These are phyloP conservation scores for Eupithecia abbreviata DNA, from an alignment of 2,888 invertebrate genomes.

Conservation along the genomic window DNA sequence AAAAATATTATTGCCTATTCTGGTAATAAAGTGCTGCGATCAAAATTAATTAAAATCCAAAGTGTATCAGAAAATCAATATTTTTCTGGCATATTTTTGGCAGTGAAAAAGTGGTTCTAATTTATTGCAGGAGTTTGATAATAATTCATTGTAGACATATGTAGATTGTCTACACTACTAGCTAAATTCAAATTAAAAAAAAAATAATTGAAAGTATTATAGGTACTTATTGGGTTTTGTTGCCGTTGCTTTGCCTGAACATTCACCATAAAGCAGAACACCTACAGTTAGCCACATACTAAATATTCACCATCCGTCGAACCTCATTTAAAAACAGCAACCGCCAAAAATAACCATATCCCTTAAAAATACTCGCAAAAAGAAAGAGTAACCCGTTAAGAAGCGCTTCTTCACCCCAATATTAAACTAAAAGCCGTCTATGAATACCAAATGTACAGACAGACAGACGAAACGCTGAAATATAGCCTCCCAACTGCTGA, in stretches of 20 bases:
- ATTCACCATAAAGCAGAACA: not conserved
- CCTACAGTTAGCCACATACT: not conserved
- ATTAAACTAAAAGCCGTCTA: constrained; percentile 74
- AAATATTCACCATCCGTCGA: not conserved
- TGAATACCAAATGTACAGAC: constrained; percentile 79
- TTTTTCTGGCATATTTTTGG: not conserved
- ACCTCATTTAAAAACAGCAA: constrained; percentile 20
- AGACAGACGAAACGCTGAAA: constrained; percentile 71
- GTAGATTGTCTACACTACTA: no score
- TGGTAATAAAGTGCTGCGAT: constrained; percentile 1
- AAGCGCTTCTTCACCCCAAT: constrained; percentile 56
- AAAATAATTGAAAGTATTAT: not conserved
- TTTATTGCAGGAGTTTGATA: no score
- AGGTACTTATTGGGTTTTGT: not conserved
- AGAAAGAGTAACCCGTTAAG: constrained; percentile 47
- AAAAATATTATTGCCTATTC: not conserved
- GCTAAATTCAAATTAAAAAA: not conserved
- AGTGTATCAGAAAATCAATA: not conserved
- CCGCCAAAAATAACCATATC: constrained; percentile 26
- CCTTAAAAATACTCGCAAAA: constrained; percentile 36
- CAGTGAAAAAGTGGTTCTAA: not conserved
- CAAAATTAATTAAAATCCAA: not conserved
- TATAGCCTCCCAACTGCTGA: constrained; percentile 73
- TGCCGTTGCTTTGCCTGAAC: not conserved
- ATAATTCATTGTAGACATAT: no score